These are phyloP conservation scores for Phengaris alcon DNA, from an alignment of 2,888 invertebrate species.

Conservation along the genomic window DNA sequence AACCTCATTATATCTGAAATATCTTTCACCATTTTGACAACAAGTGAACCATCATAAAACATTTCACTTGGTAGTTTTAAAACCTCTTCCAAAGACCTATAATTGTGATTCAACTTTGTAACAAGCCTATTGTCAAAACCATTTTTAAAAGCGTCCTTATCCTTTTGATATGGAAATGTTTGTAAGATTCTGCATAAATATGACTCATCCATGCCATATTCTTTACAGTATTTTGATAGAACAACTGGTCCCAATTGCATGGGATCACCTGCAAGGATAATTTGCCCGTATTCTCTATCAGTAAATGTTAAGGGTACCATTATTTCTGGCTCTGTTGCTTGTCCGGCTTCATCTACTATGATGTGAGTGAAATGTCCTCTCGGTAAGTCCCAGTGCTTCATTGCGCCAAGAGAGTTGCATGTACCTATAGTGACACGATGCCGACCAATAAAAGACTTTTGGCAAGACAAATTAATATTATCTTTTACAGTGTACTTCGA, in stretches of 20 bases:
- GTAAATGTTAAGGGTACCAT: slow-evolving; percentile 87
- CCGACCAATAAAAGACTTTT: slow-evolving; percentile 82
- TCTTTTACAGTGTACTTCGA: slow-evolving; percentile 50
- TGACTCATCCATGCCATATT: slow-evolving; percentile 85
- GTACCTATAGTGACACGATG: slow-evolving; percentile 93
- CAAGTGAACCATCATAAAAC: slow-evolving; percentile 91
- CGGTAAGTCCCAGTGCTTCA: slow-evolving; percentile 84
- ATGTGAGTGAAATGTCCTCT: slow-evolving; percentile 93
- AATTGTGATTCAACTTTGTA: slow-evolving; percentile 92
- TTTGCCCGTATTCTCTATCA: slow-evolving; percentile 81
- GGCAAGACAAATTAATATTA: slow-evolving; percentile 74
- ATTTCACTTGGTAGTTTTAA: slow-evolving; percentile 86
- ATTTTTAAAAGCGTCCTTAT: slow-evolving; percentile 71
- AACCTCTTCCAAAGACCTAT: slow-evolving; percentile 89
- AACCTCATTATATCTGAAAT: slow-evolving; percentile 53
- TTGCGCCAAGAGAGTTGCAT: slow-evolving; percentile 85
- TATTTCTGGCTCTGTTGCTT: slow-evolving; percentile 93
- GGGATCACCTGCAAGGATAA: slow-evolving; percentile 91
- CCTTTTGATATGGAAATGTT: slow-evolving; percentile 83
- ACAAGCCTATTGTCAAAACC: slow-evolving; percentile 89
- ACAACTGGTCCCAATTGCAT: slow-evolving; percentile 93
- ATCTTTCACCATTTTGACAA: slow-evolving; percentile 77
- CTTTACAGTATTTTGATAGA: slow-evolving; percentile 80
- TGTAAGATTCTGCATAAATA: slow-evolving; percentile 84
- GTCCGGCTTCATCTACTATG: slow-evolving; percentile 95